phyloP scores from a whole-genome alignment of 2,797 vertebrate species.

The Thaleichthys pacificus region DNA sequence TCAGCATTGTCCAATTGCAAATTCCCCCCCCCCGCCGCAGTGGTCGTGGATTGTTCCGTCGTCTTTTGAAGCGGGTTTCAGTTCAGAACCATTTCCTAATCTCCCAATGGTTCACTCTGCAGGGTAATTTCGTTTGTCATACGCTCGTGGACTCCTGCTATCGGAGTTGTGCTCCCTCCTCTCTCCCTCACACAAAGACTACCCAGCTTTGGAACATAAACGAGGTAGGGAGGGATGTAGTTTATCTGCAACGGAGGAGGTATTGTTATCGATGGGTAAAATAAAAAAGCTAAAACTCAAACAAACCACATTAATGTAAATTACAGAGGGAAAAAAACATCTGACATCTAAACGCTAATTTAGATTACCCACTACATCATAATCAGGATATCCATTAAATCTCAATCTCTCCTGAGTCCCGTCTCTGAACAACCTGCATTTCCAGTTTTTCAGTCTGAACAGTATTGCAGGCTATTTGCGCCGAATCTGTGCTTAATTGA shows the following conservation, averaged over 20 bases:
- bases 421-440: no score
- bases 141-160: neutral
- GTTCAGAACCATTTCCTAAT: slow-evolving; percentile 27
- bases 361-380: neutral
- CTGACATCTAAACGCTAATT: neutral
- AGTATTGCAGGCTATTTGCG: no score
- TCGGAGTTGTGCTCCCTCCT: slow-evolving; percentile 23
- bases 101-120: slow-evolving; percentile 20
- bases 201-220: slow-evolving; percentile 14
- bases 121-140: slow-evolving; percentile 12
- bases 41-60: slow-evolving; percentile 1
- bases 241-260: slow-evolving; percentile 24
- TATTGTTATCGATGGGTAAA: slow-evolving; percentile 1
- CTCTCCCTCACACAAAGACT: slow-evolving; percentile 35
- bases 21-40: neutral
- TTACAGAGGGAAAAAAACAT: neutral
- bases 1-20: neutral
- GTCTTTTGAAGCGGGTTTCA: slow-evolving; percentile 10
- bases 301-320: neutral
- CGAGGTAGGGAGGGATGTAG: neutral
- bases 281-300: neutral
- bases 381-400: neutral
- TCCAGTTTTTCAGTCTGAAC: no score
- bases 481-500: no score
- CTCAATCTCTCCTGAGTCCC: no score